Evolutionary conservation across 64 coral and sea anemone species (phyloP), one percentile per base, ranked within the genome.

Genomic region (Pocillopora verrucosa): DNA sequence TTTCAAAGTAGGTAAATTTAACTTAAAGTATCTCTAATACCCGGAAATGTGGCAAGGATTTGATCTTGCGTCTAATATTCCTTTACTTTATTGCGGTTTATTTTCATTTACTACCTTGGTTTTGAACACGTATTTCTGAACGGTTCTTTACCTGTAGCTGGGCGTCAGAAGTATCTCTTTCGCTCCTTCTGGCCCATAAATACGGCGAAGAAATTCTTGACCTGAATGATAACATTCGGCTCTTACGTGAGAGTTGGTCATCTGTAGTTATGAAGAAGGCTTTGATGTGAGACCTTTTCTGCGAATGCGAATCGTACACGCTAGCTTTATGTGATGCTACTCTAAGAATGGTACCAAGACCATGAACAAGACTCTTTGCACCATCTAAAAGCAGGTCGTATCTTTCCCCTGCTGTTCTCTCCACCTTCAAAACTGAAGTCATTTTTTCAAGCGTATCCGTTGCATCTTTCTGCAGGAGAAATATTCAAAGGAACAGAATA

Each of bases 301-400:
- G 41, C 6, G 41, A 45, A 3, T 45, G 16, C 16, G 64, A 67
- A 67, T 67, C 16, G 16, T 67, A 67, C 19, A 67, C 10, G 17
- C 64, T 67, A 20, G 64, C 72, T 30, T 2, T 24, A 17, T 58
- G 41, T 79, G 72, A 76, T 11, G 60, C 24, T 7, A 79, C 56
- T 79, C 76, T 59, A 17, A 89, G 59, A 15, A 89, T 76, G 60
- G 64, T 79, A 5, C 76, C 86, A n/a, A 88, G 72, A 26, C 86
- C 75, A 75, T 19, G 22, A 59, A 88, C 73, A 12, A 88, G 86
- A 9, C 86, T 60, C 34, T 88, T 35, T 17, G 74, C 58, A 20
- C 73, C 74, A 14, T 72, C 69, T 17, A 58, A n/a, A 58, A 88
- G 68, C 56, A 19, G 1, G 1, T 77, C 58, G 34, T 88, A 80